A percentile compares a stretch with the other conserved stretches of the same genome.
These are phyloP conservation scores for Latheticus oryzae DNA, from an alignment of 2,888 invertebrate species.

Conservation along the genomic window DNA sequence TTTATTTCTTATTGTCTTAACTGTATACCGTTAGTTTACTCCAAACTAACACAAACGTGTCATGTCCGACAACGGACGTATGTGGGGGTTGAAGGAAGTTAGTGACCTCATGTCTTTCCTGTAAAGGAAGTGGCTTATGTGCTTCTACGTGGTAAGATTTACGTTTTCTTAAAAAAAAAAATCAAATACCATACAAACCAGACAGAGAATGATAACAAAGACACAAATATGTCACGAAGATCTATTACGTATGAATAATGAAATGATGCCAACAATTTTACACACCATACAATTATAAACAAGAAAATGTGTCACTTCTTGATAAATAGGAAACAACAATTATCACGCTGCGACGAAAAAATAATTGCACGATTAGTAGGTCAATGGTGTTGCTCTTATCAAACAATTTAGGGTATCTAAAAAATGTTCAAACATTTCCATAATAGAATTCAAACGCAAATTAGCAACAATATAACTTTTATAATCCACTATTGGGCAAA, in stretches of 20 bases:
- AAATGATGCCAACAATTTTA: not conserved
- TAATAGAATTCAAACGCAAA: too few species aligned
- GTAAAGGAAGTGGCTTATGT: slow-evolving; percentile 15
- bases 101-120: slow-evolving; percentile 12
- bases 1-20: slow-evolving; percentile 15
- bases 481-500: too few species aligned
- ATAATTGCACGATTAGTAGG: slow-evolving; percentile 3
- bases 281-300: not conserved
- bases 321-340: not conserved
- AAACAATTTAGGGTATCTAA: too few species aligned
- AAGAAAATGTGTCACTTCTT: slow-evolving; percentile 5
- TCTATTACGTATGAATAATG: not conserved
- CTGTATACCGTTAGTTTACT: slow-evolving; percentile 16
- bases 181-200: not conserved
- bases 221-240: not conserved
- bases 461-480: too few species aligned
- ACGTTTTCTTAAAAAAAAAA: not conserved
- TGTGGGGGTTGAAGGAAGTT: slow-evolving; percentile 30
- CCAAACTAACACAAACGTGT: slow-evolving; percentile 17
- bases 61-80: slow-evolving; percentile 20
- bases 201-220: not conserved
- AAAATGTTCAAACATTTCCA: too few species aligned
- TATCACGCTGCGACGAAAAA: not conserved
- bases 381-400: not conserved
- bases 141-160: slow-evolving; percentile 7